Base-by-base conservation (phyloP, 2,113 vertebrate species). In the Montifringilla adamsi region DNA sequence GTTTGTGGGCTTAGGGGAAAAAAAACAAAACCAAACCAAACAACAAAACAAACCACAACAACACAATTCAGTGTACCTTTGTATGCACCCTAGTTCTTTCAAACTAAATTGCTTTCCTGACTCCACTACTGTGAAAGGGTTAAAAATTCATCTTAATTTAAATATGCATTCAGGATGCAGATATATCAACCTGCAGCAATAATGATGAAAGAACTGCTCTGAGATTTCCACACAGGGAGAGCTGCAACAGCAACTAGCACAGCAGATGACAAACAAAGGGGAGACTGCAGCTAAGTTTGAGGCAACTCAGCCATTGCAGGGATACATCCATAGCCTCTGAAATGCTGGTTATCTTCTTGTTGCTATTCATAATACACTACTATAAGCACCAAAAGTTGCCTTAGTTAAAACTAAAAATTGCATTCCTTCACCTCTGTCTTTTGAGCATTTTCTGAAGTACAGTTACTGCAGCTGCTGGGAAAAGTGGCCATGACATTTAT, bases 151-250 rank as follows among this genome's bases (percentile, higher is more conserved):
- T 73, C 69, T 81, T 75, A 37, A 95, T 94, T 94, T 88, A 93
- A 94, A 88, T 64, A 90, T 22, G 64, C 83, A 84, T 84, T 82
- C 73, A 49, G 73, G 41, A 89, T 92, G 73, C 90, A 94, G 90
- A 93, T 94, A 93, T 64, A 96, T 30, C 88, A 95, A 94, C 76
- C 88, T 95, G 66, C 88, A 93, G 83, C 63, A 93, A 56, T 70
- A 91, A 88, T 39, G 84, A 96, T 91, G 89, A 95, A 96, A 96
- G 93, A 86, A 67, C 63, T 77, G 69, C 74, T 83, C 55, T 16
- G 59, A 91, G 81, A 88, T 90, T 95, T 95, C 93, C 87, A 96
- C 87, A 89, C 28, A 76, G 59, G n/a, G 1, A 76, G 59, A 41
- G 1, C 43, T 94, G 89, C 93, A 96, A 94, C 49, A 96, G 84